Evolutionary conservation across 1,140 invertebrate genomes (phyloP), one percentile per base, ranked within the genome.

Genomic region (Tetramorium alpestre): DNA sequence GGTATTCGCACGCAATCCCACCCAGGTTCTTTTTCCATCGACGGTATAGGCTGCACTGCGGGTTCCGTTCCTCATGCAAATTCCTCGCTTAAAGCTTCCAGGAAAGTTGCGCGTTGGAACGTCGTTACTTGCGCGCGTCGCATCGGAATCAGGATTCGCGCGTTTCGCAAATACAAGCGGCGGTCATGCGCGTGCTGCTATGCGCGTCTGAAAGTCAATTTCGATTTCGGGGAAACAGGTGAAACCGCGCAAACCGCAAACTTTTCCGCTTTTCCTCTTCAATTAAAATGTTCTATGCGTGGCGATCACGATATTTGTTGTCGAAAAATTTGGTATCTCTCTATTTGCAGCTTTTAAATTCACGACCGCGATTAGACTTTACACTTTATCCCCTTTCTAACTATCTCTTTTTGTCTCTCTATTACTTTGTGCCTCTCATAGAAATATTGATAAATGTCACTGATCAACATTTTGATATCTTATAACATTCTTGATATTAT

Each of bases 61-160:
- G 65, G 72, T 73, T 69, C 67, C 58, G 77, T 90, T 90, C 82
- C 25, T 60, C 84, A 87, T 90, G 90, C 85, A 90, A 89, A 91
- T 90, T 80, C 54, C 49, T 41, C 56, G 47, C 64, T 86, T 77
- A 58, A 67, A 72, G 62, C 65, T 91, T 90, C 90, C 89, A 77
- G 87, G 89, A 91, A 91, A 90, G 86, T 76, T 77, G n/a, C 60
- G 49, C 69, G 75, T 16, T 90, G 82, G 89, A 90, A 90, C 62
- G 87, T 49, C 86, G 86, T 16, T 62, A 22, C 51, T 80, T 51
- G 70, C 49, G 76, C 81, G 84, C 80, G 87, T 70, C 38, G 49
- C 56, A 65, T 72, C 22, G 62, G 67, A 77, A 78, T 87, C 73
- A 62, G 70, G 25, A 56, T 75, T 69, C 77, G 58, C 49, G 60